Conservation (phyloP, 2,113 vertebrate species). For the Phylloscopus trochiloides region DNA sequence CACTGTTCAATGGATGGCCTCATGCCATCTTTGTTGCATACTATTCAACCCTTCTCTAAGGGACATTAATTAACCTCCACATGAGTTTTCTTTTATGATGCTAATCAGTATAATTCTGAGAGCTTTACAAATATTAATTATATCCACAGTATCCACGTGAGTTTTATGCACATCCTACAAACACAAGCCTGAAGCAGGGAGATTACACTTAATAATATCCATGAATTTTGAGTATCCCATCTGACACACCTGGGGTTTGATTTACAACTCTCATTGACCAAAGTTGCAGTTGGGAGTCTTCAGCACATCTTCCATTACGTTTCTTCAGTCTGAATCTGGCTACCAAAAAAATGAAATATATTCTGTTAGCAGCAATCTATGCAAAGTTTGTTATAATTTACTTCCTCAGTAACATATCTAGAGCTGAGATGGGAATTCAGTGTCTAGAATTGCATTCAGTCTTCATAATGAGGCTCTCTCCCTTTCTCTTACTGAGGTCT, state of each 20-base stretch:
- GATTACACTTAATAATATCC: background rate
- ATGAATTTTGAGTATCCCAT: background rate
- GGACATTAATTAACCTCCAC: background rate
- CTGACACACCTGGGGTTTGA: background rate
- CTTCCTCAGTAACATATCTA: background rate
- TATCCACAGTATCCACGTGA: background rate
- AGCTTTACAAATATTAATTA: slow-evolving; percentile 22
- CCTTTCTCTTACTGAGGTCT: background rate
- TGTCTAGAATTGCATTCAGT: background rate
- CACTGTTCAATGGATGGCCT: slow-evolving; percentile 48
- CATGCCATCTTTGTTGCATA: slow-evolving; percentile 48
- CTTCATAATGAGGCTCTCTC: background rate
- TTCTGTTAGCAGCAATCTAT: background rate
- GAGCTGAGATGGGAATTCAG: background rate
- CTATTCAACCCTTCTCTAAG: background rate
- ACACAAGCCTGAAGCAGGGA: background rate
- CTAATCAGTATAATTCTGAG: background rate
- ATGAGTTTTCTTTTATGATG: background rate
- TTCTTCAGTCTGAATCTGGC: background rate
- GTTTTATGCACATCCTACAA: background rate
- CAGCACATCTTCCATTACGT: background rate
- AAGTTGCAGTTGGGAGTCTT: background rate
- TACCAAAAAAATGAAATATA: background rate
- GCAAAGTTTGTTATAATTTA: background rate
- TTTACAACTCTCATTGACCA: background rate